phyloP scores from a whole-genome alignment of 2,113 vertebrate species.

The Heteronetta atricapilla region DNA sequence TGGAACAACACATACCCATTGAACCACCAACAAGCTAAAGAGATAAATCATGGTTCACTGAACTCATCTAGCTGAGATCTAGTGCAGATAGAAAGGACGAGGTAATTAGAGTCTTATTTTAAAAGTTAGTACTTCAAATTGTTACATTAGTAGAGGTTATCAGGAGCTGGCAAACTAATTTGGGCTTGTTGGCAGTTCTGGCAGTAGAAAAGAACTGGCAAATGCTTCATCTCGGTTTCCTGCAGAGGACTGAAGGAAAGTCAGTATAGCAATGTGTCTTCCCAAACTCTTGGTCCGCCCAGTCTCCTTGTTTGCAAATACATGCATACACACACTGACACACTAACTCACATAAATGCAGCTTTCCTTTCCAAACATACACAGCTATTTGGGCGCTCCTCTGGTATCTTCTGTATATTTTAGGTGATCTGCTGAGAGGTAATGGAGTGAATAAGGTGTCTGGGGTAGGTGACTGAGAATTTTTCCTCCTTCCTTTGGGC shows the following conservation, averaged over 20 bases:
- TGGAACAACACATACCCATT: neutral
- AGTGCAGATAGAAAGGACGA: neutral
- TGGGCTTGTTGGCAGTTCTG: neutral
- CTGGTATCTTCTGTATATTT: neutral
- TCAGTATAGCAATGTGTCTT: fast-evolving
- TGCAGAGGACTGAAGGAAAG: neutral
- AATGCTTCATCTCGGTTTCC: neutral
- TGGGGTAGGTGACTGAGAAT: neutral
- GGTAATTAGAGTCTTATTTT: neutral
- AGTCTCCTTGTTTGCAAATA: neutral
- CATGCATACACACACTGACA: neutral
- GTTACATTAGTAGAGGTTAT: neutral
- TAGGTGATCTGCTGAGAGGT: neutral
- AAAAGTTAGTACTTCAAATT: neutral
- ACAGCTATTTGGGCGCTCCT: neutral
- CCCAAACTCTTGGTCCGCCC: neutral
- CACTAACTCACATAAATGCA: neutral
- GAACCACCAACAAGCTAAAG: neutral
- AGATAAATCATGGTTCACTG: neutral
- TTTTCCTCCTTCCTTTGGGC: neutral
- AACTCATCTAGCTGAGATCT: conserved; percentile 11
- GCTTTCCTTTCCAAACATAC: neutral
- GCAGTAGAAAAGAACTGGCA: neutral
- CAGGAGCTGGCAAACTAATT: neutral
- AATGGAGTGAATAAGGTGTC: neutral